Conservation (phyloP, 35 echinoderm and acorn worm genomes). For the Eucidaris tribuloides region DNA sequence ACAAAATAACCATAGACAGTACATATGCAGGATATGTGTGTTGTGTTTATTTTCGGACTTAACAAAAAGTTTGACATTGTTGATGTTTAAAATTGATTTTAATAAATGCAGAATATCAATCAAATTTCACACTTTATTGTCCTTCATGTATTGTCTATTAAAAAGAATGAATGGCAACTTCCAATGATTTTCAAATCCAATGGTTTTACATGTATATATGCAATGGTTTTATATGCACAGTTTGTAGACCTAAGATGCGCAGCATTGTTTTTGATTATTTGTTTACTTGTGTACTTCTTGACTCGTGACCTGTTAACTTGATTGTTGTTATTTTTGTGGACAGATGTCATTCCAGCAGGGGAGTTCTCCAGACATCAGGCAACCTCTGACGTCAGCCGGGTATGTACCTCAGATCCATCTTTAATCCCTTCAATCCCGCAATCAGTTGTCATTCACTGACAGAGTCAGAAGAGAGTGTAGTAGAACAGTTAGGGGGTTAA, state of each 20-base stretch:
- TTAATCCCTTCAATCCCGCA: neutral
- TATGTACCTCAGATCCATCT: neutral
- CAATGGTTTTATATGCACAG: too few relatives aligned
- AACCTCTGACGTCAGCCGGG: slow-evolving; percentile 21
- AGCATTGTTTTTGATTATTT: neutral
- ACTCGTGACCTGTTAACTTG: neutral
- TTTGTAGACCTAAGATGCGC: neutral
- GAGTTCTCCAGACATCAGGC: slow-evolving; percentile 25
- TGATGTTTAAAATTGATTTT: too few relatives aligned
- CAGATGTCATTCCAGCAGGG: slow-evolving; percentile 45
- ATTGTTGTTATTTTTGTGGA: neutral
- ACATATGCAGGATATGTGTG: too few relatives aligned
- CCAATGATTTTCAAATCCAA: neutral
- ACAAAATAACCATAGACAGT: too few relatives aligned
- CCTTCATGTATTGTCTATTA: neutral
- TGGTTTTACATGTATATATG: neutral
- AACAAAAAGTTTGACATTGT: too few relatives aligned
- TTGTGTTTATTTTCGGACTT: too few relatives aligned
- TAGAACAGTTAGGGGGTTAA: neutral
- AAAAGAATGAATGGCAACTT: neutral
- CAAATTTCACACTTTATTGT: too few relatives aligned
- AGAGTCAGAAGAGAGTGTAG: neutral
- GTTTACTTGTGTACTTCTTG: neutral
- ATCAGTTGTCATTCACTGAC: neutral
- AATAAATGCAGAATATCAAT: too few relatives aligned